Percentiles rank a stretch among this genome's conserved stretches.
phyloP scores from a whole-genome alignment of 1,140 invertebrate species.

The Camponotus vicinus region DNA sequence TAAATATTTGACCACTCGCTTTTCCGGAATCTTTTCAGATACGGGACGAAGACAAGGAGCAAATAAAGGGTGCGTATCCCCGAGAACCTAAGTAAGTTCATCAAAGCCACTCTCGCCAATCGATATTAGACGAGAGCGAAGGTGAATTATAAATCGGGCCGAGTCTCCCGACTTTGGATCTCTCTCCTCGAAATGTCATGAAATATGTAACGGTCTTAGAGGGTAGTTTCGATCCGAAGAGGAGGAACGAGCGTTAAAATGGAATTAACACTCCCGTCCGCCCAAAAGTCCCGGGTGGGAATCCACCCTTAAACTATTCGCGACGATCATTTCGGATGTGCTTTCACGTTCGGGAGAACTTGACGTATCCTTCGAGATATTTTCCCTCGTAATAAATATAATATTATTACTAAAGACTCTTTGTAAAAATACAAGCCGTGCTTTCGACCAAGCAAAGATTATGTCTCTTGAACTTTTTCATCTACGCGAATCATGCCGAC shows the following conservation, averaged over 20 bases:
- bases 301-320: constrained; percentile 67
- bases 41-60: constrained; percentile 20
- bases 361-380: constrained; percentile 15
- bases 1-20: constrained; percentile 33
- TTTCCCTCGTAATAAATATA: constrained; percentile 19
- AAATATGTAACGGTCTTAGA: constrained; percentile 85
- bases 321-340: constrained; percentile 68
- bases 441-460: background rate
- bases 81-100: constrained; percentile 53
- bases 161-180: constrained; percentile 78
- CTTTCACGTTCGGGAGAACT: constrained; percentile 43
- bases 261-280: constrained; percentile 82
- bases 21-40: background rate
- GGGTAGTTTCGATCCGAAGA: constrained; percentile 79
- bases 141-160: constrained; percentile 81
- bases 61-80: constrained; percentile 50
- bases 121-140: constrained; percentile 73
- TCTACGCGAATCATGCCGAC: background rate
- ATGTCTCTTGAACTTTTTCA: background rate
- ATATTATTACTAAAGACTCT: constrained; percentile 10
- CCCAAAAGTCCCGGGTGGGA: constrained; percentile 42
- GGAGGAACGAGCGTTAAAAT: constrained; percentile 78
- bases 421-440: too few relatives aligned
- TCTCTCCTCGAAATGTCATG: constrained; percentile 73
- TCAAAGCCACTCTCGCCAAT: constrained; percentile 75